Evolutionary conservation across 2,888 invertebrate species (phyloP).

Genomic region (Rotaria macrura): DNA sequence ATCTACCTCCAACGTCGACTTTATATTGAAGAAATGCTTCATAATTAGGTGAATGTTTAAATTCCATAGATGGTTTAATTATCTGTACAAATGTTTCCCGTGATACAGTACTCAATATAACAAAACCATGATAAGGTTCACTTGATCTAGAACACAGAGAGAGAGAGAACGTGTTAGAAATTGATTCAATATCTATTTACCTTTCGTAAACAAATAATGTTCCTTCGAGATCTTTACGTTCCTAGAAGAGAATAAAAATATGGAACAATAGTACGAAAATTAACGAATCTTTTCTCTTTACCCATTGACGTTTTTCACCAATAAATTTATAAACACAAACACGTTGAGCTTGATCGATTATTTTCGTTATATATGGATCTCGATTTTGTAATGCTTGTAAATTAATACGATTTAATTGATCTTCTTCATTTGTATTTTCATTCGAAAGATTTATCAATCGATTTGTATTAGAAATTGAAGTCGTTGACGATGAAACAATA

Average conservation of each 20-base stretch:
- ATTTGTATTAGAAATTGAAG: neutral
- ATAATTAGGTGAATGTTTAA: neutral
- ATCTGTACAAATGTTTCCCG: neutral
- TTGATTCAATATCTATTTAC: neutral
- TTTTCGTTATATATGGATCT: slow-evolving; percentile 31
- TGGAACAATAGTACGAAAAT: neutral
- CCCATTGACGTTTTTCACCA: slow-evolving; percentile 32
- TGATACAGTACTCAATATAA: slow-evolving; percentile 1
- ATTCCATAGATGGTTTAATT: neutral
- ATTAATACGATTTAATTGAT: slow-evolving; percentile 28
- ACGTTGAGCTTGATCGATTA: slow-evolving; percentile 30
- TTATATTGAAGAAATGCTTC: slow-evolving; percentile 19
- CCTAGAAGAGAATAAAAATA: neutral
- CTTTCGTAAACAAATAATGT: slow-evolving; percentile 17
- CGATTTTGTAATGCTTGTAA: slow-evolving; percentile 33
- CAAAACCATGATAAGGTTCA: slow-evolving; percentile 21
- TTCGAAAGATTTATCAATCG: neutral
- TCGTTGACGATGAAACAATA: neutral
- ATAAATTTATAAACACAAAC: slow-evolving; percentile 34
- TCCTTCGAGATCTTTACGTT: slow-evolving; percentile 18
- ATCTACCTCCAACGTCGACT: neutral
- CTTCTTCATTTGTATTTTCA: neutral
- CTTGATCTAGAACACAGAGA: neutral
- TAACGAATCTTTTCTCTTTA: neutral
- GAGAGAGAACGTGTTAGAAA: no score